Conservation (phyloP, 2,113 vertebrate species). For the Thamnophis sirtalis region DNA sequence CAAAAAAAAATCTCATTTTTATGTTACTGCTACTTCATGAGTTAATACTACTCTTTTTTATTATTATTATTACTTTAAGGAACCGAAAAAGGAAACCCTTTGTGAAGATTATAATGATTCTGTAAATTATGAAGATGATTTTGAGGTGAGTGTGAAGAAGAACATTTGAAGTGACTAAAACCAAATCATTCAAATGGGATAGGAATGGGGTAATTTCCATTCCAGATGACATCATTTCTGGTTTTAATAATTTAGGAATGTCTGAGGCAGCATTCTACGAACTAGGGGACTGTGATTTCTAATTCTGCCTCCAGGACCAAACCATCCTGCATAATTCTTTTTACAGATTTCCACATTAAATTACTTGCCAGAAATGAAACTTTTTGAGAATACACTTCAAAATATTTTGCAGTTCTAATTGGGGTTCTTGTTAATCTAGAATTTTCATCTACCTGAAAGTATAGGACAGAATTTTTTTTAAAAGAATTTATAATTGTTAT, state of each 20-base stretch:
- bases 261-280: not conserved
- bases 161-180: not conserved
- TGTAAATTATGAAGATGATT: slow-evolving; percentile 84
- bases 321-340: not conserved
- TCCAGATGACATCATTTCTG: not conserved
- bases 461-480: not conserved
- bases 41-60: slow-evolving; percentile 23
- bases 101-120: slow-evolving; percentile 43
- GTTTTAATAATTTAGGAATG: not conserved
- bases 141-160: slow-evolving; percentile 79
- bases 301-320: not conserved
- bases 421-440: not conserved
- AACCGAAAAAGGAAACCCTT: slow-evolving; percentile 59
- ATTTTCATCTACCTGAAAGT: not conserved
- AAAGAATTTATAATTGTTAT: not conserved
- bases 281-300: not conserved
- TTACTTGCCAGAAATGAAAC: not conserved
- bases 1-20: not conserved
- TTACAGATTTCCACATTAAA: not conserved
- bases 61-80: slow-evolving; percentile 35
- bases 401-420: not conserved
- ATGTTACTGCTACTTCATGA: not conserved
- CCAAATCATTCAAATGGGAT: not conserved
- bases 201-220: not conserved
- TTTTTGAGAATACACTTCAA: not conserved